These are phyloP conservation scores for Neopelma chrysocephalum DNA, from an alignment of 2,797 vertebrate species.

Conservation along the genomic window DNA sequence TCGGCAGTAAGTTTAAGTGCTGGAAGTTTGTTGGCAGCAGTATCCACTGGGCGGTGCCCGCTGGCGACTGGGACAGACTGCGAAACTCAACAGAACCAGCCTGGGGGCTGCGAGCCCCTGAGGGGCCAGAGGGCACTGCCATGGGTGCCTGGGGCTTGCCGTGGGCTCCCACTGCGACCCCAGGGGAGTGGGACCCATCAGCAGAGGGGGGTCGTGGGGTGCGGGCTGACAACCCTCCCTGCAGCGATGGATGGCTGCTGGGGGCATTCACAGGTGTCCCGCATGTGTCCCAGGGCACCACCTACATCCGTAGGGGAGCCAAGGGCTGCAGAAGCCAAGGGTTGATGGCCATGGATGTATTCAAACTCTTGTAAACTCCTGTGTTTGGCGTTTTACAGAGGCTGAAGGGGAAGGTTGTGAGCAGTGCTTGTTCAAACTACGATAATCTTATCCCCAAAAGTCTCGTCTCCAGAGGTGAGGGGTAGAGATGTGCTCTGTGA, in stretches of 20 bases:
- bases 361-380: not conserved
- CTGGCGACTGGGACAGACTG: not conserved
- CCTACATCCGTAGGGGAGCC: too few species aligned
- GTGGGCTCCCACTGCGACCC: rapidly evolving
- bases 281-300: rapidly evolving
- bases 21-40: not conserved
- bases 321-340: not conserved
- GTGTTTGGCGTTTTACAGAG: not conserved
- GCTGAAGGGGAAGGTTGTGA: not conserved
- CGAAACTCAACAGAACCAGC: too few species aligned
- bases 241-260: rapidly evolving
- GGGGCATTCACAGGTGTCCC: too few species aligned
- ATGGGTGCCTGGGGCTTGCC: rapidly evolving
- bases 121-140: not conserved
- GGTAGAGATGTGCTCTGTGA: not conserved
- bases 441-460: not conserved
- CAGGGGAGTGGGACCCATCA: too few species aligned
- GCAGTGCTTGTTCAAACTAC: not conserved
- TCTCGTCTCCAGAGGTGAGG: rapidly evolving
- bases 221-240: too few species aligned
- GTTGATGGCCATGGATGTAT: rapidly evolving
- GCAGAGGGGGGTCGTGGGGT: rapidly evolving
- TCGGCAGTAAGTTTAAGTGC: not conserved
- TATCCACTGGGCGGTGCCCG: rapidly evolving
- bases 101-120: too few species aligned